Evolutionary conservation across 2,797 vertebrate species (phyloP), one percentile per base, ranked within the genome.

Genomic region (Nyctibius grandis): DNA sequence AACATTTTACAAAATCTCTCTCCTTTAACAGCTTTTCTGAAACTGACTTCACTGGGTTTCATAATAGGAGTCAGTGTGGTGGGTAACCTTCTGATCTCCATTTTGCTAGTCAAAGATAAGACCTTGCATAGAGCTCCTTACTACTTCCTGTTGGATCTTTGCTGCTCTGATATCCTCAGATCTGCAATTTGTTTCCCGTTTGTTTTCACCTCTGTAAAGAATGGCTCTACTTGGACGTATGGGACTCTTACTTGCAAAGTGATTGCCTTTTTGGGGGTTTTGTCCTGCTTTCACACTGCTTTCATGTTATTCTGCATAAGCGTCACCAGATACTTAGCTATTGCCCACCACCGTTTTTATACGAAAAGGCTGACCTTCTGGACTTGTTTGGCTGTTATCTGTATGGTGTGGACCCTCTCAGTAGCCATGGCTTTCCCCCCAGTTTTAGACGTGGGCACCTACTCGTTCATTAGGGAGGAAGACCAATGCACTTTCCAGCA

Each of bases 261-360:
- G 98, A 99, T 99, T 96, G 99, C 99, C 98, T 99, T 99, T 98
- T 98, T 99, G 97, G 99, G 99, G 96, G 99, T 99, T 97, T 98
- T 99, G 95, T 99, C 99, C 97, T 99, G 99, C 97, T 99, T 99
- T 98, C 99, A 99, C 98, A 99, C 99, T 4, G 99, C 99, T 93
- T 99, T 99, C 98, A 99, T 99, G 99, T 98, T 99, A n/a, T 99
- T 99, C 98, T 99, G 99, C 77, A 99, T 99, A 97, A 99, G 99
- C 25, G 99, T 99, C 96, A 99, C 99, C 8, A 99, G 99, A 96
- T 99, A 99, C 98, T 97, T 99, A 98, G 99, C 99, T 97, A 99
- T 99, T 78, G 99, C 99, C 45, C 99, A 99, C 96, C 99, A 99
- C 97, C 99, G 99, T 95, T 99, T 99, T 98, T 99, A 99, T 98